Conservation (phyloP, 2,888 invertebrate species). For the Carpatolechia fugitivella region DNA sequence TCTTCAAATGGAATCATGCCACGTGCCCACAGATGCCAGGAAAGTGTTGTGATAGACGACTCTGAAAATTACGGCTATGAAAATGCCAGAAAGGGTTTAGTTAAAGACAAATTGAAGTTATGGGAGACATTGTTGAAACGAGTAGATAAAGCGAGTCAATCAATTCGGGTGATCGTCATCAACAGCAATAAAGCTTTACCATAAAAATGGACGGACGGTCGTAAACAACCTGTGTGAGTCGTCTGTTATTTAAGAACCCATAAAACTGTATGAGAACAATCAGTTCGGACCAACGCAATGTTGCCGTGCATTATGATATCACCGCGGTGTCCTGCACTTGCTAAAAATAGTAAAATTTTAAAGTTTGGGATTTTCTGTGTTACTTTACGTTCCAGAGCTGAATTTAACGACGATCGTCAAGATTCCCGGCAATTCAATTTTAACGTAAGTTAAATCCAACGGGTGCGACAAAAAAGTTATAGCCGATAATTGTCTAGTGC, state of each 20-base stretch:
- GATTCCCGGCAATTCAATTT: not conserved
- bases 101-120: not conserved
- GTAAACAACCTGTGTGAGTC: slow-evolving; percentile 58
- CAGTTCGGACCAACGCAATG: slow-evolving; percentile 71
- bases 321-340: slow-evolving; percentile 56
- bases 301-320: slow-evolving; percentile 45
- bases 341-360: slow-evolving; percentile 37
- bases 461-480: slow-evolving; percentile 11
- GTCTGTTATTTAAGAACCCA: slow-evolving; percentile 58
- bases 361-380: slow-evolving; percentile 1
- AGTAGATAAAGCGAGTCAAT: slow-evolving; percentile 35
- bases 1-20: slow-evolving; percentile 52
- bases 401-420: not conserved
- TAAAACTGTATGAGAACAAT: slow-evolving; percentile 64
- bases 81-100: slow-evolving; percentile 31
- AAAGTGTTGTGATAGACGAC: slow-evolving; percentile 35
- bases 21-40: slow-evolving; percentile 34
- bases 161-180: slow-evolving; percentile 41
- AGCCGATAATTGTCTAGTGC: slow-evolving; percentile 16
- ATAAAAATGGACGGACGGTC: slow-evolving; percentile 47
- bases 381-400: not conserved
- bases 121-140: not conserved
- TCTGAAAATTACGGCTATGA: slow-evolving; percentile 33
- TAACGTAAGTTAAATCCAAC: not conserved
- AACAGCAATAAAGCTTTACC: slow-evolving; percentile 40